Percentiles rank a stretch among this genome's conserved stretches.
phyloP scores from a whole-genome alignment of 2,113 vertebrate species.

The Apteryx owenii region DNA sequence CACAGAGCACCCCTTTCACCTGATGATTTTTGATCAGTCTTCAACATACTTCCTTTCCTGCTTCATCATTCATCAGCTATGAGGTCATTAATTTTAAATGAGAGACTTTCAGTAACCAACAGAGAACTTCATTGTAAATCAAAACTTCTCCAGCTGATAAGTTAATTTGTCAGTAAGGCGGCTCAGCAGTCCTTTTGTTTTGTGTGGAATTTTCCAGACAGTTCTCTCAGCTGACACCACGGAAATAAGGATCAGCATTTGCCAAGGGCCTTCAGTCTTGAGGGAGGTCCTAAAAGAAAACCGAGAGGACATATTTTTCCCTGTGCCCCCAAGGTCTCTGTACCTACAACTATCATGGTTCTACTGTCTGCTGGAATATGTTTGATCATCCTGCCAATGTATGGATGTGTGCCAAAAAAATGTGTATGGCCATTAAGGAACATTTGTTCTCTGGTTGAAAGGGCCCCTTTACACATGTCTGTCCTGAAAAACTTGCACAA shows the following conservation, averaged over 20 bases:
- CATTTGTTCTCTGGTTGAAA: constrained; percentile 48
- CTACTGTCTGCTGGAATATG: constrained; percentile 13
- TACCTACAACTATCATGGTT: constrained; percentile 36
- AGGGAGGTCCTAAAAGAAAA: background rate
- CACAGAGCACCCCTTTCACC: constrained; percentile 12
- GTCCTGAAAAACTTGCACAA: constrained; percentile 4
- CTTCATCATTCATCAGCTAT: constrained; percentile 50
- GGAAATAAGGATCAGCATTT: background rate
- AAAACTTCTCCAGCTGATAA: constrained; percentile 54
- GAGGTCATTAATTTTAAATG: constrained; percentile 55
- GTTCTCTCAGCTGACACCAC: background rate
- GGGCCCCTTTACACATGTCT: constrained; percentile 48
- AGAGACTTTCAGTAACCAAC: constrained; percentile 4
- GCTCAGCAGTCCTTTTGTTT: background rate
- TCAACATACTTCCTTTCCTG: constrained; percentile 16
- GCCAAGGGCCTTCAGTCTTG: background rate
- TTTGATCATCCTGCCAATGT: constrained; percentile 30
- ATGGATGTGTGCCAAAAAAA: constrained; percentile 51
- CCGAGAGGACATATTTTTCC: background rate
- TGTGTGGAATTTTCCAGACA: constrained; percentile 30
- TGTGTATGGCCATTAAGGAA: constrained; percentile 44
- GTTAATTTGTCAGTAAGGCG: constrained; percentile 30
- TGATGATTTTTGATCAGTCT: constrained; percentile 40
- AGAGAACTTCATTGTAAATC: constrained; percentile 44
- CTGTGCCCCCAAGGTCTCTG: background rate